Conservation (phyloP, 2,797 vertebrate species). For the Glyptemys insculpta region DNA sequence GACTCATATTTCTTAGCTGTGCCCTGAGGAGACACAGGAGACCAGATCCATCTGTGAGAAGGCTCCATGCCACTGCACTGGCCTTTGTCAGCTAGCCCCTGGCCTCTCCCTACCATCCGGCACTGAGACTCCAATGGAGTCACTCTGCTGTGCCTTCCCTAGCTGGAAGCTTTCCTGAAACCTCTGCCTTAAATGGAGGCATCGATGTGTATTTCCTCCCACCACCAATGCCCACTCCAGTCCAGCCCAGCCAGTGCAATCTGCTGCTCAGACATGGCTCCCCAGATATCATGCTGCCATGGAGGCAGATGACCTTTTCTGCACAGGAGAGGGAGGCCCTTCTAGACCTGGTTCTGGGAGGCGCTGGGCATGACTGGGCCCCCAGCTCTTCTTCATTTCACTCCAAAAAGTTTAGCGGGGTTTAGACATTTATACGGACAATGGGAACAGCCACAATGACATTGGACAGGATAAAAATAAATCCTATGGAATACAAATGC, state of each 20-base stretch:
- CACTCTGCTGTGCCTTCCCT: neutral
- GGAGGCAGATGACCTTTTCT: neutral
- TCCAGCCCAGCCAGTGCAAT: neutral
- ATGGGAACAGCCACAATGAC: neutral
- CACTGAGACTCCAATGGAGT: neutral
- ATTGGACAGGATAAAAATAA: neutral
- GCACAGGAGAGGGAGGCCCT: neutral
- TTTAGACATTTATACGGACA: neutral
- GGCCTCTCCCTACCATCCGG: neutral
- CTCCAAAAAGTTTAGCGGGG: neutral
- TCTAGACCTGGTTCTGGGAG: neutral
- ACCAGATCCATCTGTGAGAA: neutral
- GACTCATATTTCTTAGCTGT: neutral
- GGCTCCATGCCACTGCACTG: neutral
- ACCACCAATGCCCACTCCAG: neutral
- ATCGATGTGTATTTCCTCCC: neutral
- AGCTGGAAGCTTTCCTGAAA: neutral
- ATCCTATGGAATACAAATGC: neutral
- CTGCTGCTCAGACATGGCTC: neutral
- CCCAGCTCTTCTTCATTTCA: neutral
- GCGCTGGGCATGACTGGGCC: neutral
- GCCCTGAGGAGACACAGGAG: neutral
- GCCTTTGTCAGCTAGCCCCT: neutral
- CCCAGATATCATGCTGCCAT: neutral
- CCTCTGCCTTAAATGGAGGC: neutral